Percentiles rank a stretch among this genome's conserved stretches.
Conservation (phyloP, 1,140 invertebrate genomes). For the Stegodyphus mimosarum region DNA sequence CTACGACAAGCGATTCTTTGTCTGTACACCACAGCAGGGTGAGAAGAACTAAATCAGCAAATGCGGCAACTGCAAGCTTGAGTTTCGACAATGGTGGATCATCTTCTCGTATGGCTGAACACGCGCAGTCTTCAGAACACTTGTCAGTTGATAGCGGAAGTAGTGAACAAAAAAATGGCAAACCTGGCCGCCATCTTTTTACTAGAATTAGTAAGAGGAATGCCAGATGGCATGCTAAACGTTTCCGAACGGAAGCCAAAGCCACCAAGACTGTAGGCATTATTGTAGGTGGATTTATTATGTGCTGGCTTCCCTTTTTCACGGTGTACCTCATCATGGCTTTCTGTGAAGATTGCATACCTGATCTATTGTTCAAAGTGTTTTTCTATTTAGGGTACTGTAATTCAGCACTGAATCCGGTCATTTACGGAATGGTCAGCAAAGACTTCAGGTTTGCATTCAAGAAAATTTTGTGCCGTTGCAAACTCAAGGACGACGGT, state of each 20-base stretch:
- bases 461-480: conserved; percentile 88
- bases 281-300: conserved; percentile 92
- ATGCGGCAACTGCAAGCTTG: not conserved
- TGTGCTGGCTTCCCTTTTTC: conserved; percentile 96
- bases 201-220: conserved; percentile 82
- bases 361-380: conserved; percentile 85
- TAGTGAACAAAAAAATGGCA: conserved; percentile 26
- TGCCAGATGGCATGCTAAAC: conserved; percentile 82
- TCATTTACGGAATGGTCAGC: conserved; percentile 90
- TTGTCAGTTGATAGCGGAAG: conserved; percentile 7
- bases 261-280: conserved; percentile 93
- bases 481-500: conserved; percentile 67
- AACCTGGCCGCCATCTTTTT: not conserved
- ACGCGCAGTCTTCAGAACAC: not conserved
- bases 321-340: conserved; percentile 88
- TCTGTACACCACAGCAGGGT: not conserved
- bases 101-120: conserved; percentile 5
- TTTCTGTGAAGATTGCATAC: conserved; percentile 82
- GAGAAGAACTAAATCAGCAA: conserved; percentile 28
- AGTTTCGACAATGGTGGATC: conserved; percentile 8
- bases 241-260: conserved; percentile 91
- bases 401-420: conserved; percentile 92
- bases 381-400: conserved; percentile 98
- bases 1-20: not conserved
- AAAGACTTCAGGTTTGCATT: conserved; percentile 93